phyloP scores from a whole-genome alignment of 2,797 vertebrate species.

The Sciurus vulgaris region DNA sequence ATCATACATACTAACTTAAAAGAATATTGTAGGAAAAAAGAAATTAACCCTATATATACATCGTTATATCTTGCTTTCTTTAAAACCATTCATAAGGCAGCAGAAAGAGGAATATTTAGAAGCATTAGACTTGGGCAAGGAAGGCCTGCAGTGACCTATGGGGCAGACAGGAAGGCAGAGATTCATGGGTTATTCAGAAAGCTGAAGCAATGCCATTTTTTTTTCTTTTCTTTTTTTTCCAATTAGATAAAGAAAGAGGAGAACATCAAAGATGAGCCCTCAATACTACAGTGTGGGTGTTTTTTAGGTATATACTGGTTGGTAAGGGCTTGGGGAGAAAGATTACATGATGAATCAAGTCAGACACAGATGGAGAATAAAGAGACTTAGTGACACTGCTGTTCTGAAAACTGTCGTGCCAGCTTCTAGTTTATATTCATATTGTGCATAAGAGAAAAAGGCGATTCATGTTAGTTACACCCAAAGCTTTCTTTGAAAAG shows the following conservation, averaged over 20 bases:
- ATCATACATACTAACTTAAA: slow-evolving; percentile 19
- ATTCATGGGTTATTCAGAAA: not conserved
- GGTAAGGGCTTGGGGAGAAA: not conserved
- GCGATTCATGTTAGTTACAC: not conserved
- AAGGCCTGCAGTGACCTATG: not conserved
- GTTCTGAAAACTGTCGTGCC: not conserved
- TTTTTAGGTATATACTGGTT: not conserved
- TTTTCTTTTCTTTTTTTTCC: too few species aligned
- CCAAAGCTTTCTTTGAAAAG: slow-evolving; percentile 38
- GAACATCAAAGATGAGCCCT: not conserved
- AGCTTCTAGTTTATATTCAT: not conserved
- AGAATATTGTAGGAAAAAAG: not conserved
- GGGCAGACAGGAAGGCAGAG: not conserved
- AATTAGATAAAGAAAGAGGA: not conserved
- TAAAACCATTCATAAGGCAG: not conserved
- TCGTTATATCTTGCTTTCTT: slow-evolving; percentile 22
- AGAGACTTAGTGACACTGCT: not conserved
- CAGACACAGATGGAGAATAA: not conserved
- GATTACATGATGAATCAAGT: not conserved
- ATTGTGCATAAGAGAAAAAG: not conserved
- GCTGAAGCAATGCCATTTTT: not conserved
- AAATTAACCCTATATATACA: not conserved
- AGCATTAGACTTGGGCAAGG: not conserved
- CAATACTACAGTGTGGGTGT: not conserved
- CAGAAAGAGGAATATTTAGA: slow-evolving; percentile 2